A percentile compares a stretch with the other conserved stretches of the same genome.
Conservation (phyloP, 2,797 vertebrate genomes). For the Diceros bicornis region DNA sequence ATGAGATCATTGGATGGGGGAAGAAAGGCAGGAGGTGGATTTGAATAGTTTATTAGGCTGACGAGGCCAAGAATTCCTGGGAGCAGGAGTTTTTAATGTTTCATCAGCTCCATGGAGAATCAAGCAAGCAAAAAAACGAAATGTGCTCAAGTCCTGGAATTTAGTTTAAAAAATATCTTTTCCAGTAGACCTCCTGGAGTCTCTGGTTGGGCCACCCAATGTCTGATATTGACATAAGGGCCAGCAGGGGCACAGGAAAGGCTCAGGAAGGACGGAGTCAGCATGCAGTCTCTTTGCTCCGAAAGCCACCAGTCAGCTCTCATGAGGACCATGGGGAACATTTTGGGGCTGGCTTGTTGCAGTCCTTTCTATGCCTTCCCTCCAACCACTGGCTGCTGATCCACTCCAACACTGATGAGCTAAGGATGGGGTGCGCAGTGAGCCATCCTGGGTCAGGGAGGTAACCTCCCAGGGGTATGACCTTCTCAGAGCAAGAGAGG, state of each 20-base stretch:
- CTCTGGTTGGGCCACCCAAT: neutral
- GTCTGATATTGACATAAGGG: neutral
- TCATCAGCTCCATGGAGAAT: slow-evolving; percentile 30
- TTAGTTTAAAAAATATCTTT: slow-evolving; percentile 24
- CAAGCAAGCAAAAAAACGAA: slow-evolving; percentile 60
- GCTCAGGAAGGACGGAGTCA: neutral
- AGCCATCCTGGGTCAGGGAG: neutral
- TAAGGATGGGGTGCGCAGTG: neutral
- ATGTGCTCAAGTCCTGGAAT: neutral
- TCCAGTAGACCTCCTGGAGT: neutral
- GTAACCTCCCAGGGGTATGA: neutral
- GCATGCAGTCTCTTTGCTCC: neutral
- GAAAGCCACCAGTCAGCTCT: neutral
- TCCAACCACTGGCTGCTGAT: neutral
- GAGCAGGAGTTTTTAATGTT: slow-evolving; percentile 63
- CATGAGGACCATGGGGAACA: neutral
- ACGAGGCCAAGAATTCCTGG: slow-evolving; percentile 56
- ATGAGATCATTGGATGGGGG: slow-evolving; percentile 55
- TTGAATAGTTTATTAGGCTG: slow-evolving; percentile 37
- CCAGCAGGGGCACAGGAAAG: neutral
- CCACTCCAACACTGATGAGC: neutral
- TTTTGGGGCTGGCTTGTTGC: neutral
- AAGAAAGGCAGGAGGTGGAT: slow-evolving; percentile 45
- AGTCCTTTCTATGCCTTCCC: neutral
- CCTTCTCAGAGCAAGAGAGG: neutral